Evolutionary conservation across 2,888 invertebrate species (phyloP), one percentile per base, ranked within the genome.

Genomic region (Papilio elwesi): DNA sequence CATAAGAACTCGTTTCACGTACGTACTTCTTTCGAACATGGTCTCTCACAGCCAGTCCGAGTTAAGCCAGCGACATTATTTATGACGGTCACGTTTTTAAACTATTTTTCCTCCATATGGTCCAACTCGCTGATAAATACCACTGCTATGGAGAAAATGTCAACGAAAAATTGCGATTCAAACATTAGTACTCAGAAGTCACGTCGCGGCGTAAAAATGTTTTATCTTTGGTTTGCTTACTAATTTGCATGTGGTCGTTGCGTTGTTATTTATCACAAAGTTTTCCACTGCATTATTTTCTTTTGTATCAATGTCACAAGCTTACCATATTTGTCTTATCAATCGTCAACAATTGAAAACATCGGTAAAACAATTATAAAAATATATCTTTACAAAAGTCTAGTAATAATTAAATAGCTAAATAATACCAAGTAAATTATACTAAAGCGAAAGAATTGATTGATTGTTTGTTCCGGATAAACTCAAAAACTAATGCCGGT

Each of bases 141-240:
- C 52, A 62, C 52, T 26, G 16, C 47, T 77, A 74, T 78, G 73
- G 75, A 78, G 77, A 80, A 79, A 75, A 77, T 77, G 74, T 76
- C 66, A 76, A 74, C 76, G 73, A 79, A 79, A 78, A 79, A 80
- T 79, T 79, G 78, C 76, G 74, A 74, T 73, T 76, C 74, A 76
- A 70, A 74, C 74, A 57, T 66, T 59, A 74, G 57, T 76, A 75
- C 75, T 69, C 62, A 75, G 79, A 75, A 80, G 78, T 80, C 79
- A 78, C 76, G 79, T 82, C 78, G 53, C 43, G 68, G 68, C 72
- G 76, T 66, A 73, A 70, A 75, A 78, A 74, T 76, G 53, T 78
- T 75, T 82, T 81, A 82, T 80, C 74, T 78, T 76, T 74, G 64
- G 70, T 57, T 67, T 82, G 78, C 81, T 81, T 80, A 81, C 78